These are phyloP conservation scores for Bacillus rossius DNA, from an alignment of 1,140 invertebrate species.

Conservation along the genomic window DNA sequence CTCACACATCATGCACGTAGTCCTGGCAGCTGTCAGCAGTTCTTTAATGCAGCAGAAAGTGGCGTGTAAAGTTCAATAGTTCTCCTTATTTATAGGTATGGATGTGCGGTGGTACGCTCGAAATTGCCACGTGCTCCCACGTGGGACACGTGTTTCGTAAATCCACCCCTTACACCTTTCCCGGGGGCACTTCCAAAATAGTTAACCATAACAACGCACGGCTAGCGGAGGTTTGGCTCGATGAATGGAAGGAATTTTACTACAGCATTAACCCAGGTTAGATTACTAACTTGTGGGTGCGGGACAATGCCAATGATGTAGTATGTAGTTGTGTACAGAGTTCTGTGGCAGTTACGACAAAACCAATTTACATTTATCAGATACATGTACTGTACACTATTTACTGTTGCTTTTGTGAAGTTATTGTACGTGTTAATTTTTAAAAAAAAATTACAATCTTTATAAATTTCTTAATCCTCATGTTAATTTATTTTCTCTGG, in stretches of 20 bases:
- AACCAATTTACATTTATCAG: not conserved
- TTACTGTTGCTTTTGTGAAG: too few relatives aligned
- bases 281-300: constrained; percentile 15
- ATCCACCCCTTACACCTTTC: constrained; percentile 98
- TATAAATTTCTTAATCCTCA: too few relatives aligned
- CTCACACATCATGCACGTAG: too few relatives aligned
- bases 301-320: not conserved
- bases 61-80: too few relatives aligned
- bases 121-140: constrained; percentile 88
- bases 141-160: constrained; percentile 98
- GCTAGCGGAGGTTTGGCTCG: constrained; percentile 95
- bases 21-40: too few relatives aligned
- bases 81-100: constrained; percentile 65
- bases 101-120: constrained; percentile 93
- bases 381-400: too few relatives aligned
- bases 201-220: constrained; percentile 98
- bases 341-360: too few relatives aligned
- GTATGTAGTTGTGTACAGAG: not conserved
- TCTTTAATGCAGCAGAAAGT: too few relatives aligned
- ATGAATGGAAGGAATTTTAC: constrained; percentile 98
- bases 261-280: constrained; percentile 95
- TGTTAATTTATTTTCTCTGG: too few relatives aligned
- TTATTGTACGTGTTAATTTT: too few relatives aligned
- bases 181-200: constrained; percentile 94
- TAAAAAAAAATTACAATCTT: too few relatives aligned